Conservation (phyloP, 1,140 invertebrate genomes). For the Gerris buenoi region DNA sequence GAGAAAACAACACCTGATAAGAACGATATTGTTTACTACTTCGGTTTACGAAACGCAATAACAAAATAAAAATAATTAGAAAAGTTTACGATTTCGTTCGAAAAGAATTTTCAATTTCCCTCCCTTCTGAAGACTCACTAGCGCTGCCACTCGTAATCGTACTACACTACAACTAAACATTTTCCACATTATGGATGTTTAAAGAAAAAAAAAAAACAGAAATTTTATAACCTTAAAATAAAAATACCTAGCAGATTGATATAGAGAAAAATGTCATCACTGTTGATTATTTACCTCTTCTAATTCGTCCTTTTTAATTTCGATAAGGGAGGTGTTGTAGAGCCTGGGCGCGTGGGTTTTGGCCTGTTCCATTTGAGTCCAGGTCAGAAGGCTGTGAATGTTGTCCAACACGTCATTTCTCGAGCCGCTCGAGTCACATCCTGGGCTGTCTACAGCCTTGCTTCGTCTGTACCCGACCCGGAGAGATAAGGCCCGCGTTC, state of each 20-base stretch:
- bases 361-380: constrained; percentile 20
- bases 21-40: too few species aligned
- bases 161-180: constrained; percentile 11
- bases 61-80: too few species aligned
- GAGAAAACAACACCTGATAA: too few species aligned
- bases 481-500: neutral
- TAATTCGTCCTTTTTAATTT: constrained; percentile 60
- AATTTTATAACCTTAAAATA: constrained; percentile 30
- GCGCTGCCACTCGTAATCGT: neutral
- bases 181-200: constrained; percentile 27
- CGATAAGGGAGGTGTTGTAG: constrained; percentile 47
- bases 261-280: constrained; percentile 24
- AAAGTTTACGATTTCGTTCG: too few species aligned
- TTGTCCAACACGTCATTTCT: neutral
- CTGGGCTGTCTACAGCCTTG: neutral
- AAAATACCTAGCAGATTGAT: constrained; percentile 36
- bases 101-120: neutral
- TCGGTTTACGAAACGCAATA: too few species aligned
- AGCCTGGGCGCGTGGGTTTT: constrained; percentile 35
- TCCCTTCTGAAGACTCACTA: neutral
- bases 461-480: neutral
- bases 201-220: constrained; percentile 15
- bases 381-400: neutral
- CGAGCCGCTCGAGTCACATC: constrained; percentile 7
- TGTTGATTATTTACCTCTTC: constrained; percentile 60